phyloP scores from a whole-genome alignment of 37 sponge, comb jelly and placozoan species.

The Bolinopsis microptera region DNA sequence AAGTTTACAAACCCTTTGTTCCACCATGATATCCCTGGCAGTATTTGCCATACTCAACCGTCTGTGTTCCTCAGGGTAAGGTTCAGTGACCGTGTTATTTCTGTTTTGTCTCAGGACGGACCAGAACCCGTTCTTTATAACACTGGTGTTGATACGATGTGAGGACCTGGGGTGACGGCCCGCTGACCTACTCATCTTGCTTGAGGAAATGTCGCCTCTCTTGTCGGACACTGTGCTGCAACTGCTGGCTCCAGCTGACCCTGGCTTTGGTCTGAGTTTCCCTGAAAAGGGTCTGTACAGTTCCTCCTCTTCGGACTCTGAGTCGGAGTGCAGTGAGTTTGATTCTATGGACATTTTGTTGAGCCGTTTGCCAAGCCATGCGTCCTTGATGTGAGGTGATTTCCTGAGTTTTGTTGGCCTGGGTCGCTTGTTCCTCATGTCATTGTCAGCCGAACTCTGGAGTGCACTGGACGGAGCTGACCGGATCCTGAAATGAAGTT shows the following conservation, averaged over 20 bases:
- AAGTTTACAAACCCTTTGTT: conserved; percentile 42
- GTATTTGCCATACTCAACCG: background rate
- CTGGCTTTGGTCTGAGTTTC: background rate
- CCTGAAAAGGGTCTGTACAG: conserved; percentile 23
- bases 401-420: background rate
- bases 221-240: conserved; percentile 8
- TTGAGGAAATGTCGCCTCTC: background rate
- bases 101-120: conserved; percentile 12
- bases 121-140: conserved; percentile 29
- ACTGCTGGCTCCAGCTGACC: background rate
- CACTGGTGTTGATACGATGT: background rate
- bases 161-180: background rate
- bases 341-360: conserved; percentile 51
- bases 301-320: conserved; percentile 1
- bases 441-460: background rate
- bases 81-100: background rate
- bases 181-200: background rate
- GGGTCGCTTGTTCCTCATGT: background rate
- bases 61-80: background rate
- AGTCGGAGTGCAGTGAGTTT: background rate
- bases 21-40: conserved; percentile 19
- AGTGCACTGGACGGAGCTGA: background rate
- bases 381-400: background rate
- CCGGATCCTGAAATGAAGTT: conserved; percentile 19
- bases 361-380: conserved; percentile 6